Evolutionary conservation across 2,113 vertebrate genomes (phyloP).

Genomic region (Columbina picui): DNA sequence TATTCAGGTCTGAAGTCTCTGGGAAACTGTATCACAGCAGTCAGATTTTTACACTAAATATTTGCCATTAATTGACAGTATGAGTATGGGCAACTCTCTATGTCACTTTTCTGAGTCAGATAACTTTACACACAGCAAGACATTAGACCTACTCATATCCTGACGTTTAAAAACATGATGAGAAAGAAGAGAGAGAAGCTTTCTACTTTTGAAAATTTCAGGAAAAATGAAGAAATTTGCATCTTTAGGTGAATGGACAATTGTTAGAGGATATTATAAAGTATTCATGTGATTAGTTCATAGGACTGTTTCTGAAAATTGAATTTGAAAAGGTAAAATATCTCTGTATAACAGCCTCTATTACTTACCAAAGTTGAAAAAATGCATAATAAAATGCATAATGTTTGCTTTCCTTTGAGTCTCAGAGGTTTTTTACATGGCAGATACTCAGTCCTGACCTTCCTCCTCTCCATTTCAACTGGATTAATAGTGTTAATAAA

Average conservation of each 20-base stretch:
- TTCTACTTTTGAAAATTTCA: not conserved
- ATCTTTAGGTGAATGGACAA: not conserved
- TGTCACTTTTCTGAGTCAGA: not conserved
- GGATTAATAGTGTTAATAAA: not conserved
- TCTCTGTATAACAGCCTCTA: not conserved
- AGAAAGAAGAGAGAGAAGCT: not conserved
- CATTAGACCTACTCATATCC: not conserved
- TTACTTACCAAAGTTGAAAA: not conserved
- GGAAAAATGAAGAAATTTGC: not conserved
- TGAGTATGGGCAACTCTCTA: not conserved
- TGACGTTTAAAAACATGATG: not conserved
- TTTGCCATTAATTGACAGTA: not conserved
- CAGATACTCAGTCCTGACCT: not conserved
- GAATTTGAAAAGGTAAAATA: not conserved
- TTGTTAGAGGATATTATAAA: not conserved
- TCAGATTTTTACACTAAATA: not conserved
- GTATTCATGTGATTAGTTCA: not conserved
- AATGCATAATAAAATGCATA: not conserved
- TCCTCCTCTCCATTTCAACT: not conserved
- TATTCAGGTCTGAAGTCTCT: not conserved
- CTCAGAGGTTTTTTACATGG: not conserved
- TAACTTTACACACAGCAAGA: not conserved
- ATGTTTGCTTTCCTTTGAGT: not conserved
- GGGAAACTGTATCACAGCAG: not conserved
- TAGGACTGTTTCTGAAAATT: not conserved